Evolutionary conservation across 2,888 invertebrate genomes (phyloP), one percentile per base, ranked within the genome.

Genomic region (Syrista parreyssii): DNA sequence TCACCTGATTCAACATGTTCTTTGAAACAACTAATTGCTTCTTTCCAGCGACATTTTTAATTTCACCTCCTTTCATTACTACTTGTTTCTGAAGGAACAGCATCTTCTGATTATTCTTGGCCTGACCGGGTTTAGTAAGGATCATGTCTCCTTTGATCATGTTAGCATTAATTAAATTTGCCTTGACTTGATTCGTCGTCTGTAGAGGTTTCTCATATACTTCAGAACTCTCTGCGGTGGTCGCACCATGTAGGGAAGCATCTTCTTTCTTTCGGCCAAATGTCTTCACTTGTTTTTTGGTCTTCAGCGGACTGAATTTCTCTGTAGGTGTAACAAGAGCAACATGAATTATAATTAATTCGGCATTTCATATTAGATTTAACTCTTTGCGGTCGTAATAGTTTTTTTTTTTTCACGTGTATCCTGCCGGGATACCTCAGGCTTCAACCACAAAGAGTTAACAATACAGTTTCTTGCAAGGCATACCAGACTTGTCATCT

Each of bases 141-240:
- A 91, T 89, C 90, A 91, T 90, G 73, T 91, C 91, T 4, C 90
- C 90, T 77, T 90, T 90, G n/a, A 90, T 87, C 89, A 90, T 91
- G 75, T 91, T 91, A 15, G 91, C 87, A 77, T 80, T 94, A 91
- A 88, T 94, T 92, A 86, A 91, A 91, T 89, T 92, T 89, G 85
- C 94, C 92, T 86, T 94, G 90, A 86, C 92, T 92, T 85, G 92
- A 91, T 88, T 92, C 82, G 86, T 91, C 82, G 86, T 88, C 84
- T 84, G 92, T 84, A 84, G 82, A 68, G 86, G 86, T 82, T 88
- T 91, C 33, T 89, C 87, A 30, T 81, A 71, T 32, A 33, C 71
- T 23, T 31, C 32, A 11, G 71, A 71, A 15, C 12, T 32, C 71
- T 71, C 71, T 69, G 75, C 3, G 33, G 68, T 36, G 23, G 6